These are phyloP conservation scores for Dolichopus griseipennis DNA, from an alignment of 2,888 invertebrate genomes.

Conservation along the genomic window DNA sequence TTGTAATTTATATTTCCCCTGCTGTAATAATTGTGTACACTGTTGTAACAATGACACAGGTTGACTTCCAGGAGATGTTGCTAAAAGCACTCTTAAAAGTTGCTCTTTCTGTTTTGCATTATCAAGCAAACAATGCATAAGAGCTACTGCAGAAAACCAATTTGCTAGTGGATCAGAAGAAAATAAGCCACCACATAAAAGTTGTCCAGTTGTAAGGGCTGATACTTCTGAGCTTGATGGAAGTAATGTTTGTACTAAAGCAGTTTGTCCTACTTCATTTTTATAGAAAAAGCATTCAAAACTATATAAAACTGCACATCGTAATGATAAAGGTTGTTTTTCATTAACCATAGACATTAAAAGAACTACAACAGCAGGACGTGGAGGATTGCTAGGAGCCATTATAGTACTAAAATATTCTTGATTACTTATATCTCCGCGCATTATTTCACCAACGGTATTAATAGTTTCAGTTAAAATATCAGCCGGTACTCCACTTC, in stretches of 20 bases:
- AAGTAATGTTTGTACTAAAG: conserved; percentile 83
- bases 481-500: conserved; percentile 92
- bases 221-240: conserved; percentile 74
- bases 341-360: conserved; percentile 99
- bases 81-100: conserved; percentile 79
- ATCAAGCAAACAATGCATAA: conserved; percentile 83
- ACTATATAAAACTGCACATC: conserved; percentile 94
- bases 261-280: conserved; percentile 81
- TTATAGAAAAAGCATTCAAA: conserved; percentile 93
- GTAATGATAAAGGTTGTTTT: conserved; percentile 81
- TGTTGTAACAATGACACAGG: conserved; percentile 87
- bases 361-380: conserved; percentile 88
- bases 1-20: conserved; percentile 55
- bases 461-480: conserved; percentile 93
- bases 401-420: conserved; percentile 81
- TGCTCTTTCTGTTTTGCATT: conserved; percentile 82
- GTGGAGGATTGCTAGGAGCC: conserved; percentile 88
- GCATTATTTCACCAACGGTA: conserved; percentile 86
- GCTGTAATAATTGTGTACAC: conserved; percentile 74
- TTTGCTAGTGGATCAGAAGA: conserved; percentile 79
- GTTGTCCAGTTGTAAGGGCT: conserved; percentile 70
- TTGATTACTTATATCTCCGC: conserved; percentile 81
- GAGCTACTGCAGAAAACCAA: conserved; percentile 90
- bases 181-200: conserved; percentile 87
- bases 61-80: conserved; percentile 70